Percentiles rank a stretch among this genome's conserved stretches.
These are phyloP conservation scores for Cyanistes caeruleus DNA, from an alignment of 2,113 vertebrate species.

Conservation along the genomic window DNA sequence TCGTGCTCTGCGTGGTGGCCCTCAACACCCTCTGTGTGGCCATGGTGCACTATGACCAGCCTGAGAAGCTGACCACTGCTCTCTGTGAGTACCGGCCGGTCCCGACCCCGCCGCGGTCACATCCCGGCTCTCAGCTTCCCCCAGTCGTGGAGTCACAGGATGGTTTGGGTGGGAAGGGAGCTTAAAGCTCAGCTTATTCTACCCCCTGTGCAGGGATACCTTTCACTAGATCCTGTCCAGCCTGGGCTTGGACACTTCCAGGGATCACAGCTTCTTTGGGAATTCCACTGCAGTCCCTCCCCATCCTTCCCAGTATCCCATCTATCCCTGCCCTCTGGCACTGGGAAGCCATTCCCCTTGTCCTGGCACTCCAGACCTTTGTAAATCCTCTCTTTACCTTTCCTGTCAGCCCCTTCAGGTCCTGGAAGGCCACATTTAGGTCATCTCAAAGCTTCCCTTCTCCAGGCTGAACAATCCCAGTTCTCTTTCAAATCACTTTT, in stretches of 20 bases:
- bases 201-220: background rate
- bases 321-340: background rate
- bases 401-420: background rate
- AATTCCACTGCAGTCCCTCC: background rate
- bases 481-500: background rate
- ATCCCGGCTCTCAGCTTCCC: background rate
- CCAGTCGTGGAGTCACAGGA: fast-evolving
- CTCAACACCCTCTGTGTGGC: conserved; percentile 95
- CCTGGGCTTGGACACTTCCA: background rate
- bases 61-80: conserved; percentile 87
- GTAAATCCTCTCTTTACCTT: background rate
- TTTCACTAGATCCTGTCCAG: fast-evolving
- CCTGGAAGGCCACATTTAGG: background rate
- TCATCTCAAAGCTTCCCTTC: background rate
- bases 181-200: background rate
- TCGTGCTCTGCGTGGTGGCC: conserved; percentile 90
- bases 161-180: background rate
- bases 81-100: conserved; percentile 81
- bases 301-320: background rate
- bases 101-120: background rate
- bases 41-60: conserved; percentile 96
- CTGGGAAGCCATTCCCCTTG: background rate
- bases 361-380: background rate
- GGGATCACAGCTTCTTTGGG: background rate
- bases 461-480: background rate